Conservation (phyloP, 2,888 invertebrate genomes). For the Apodemia arnacis region DNA sequence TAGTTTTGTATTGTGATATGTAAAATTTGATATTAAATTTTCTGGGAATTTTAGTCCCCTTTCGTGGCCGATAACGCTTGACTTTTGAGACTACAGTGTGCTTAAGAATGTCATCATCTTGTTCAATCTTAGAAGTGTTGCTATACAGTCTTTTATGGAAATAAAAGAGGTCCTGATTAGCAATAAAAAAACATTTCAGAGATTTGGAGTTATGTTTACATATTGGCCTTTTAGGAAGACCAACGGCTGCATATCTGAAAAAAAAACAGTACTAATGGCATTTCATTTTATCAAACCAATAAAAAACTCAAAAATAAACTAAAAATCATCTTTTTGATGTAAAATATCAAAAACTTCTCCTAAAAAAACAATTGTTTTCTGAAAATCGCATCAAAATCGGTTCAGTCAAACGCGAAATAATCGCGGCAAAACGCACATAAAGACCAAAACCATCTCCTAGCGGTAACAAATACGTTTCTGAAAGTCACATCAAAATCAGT, state of each 20-base stretch:
- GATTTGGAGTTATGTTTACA: conserved; percentile 5
- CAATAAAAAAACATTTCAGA: not conserved
- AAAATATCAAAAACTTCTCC: no score
- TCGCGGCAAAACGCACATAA: no score
- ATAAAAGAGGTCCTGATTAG: not conserved
- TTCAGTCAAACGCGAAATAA: no score
- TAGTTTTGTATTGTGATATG: not conserved
- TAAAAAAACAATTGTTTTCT: no score
- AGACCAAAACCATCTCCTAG: no score
- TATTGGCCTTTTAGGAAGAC: conserved; percentile 51
- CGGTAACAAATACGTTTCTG: no score
- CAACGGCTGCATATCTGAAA: conserved; percentile 38
- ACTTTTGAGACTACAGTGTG: not conserved
- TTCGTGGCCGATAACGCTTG: not conserved
- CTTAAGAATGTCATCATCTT: not conserved
- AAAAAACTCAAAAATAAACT: not conserved
- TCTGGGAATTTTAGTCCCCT: not conserved
- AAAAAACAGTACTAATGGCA: not conserved
- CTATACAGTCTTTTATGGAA: not conserved
- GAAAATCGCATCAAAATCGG: no score
- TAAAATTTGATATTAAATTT: not conserved
- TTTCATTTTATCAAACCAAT: not conserved
- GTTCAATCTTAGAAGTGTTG: not conserved
- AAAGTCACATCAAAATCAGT: no score
- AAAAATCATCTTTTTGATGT: not conserved